Conservation (phyloP, 2,888 invertebrate species). For the Oscheius onirici region DNA sequence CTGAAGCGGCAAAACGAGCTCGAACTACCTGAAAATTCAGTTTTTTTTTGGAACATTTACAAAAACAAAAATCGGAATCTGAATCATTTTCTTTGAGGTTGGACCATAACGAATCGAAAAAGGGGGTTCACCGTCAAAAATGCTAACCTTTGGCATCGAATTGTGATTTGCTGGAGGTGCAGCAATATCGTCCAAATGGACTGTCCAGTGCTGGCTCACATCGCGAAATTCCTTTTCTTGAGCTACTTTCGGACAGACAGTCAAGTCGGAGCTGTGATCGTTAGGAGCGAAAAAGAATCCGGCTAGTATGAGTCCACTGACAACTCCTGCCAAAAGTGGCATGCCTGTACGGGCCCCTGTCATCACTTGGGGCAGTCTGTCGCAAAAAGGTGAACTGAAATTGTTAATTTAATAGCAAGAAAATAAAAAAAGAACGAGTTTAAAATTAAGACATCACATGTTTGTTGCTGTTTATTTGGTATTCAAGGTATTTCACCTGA, state of each 20-base stretch:
- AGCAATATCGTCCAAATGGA: slow-evolving; percentile 33
- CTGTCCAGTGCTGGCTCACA: slow-evolving; percentile 35
- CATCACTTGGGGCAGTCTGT: slow-evolving; percentile 32
- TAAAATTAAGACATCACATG: not conserved
- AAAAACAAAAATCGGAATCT: not conserved
- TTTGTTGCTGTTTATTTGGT: no score
- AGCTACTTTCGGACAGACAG: slow-evolving; percentile 1
- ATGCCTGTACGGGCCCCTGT: slow-evolving; percentile 59
- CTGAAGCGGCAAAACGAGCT: slow-evolving; percentile 92
- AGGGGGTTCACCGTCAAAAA: no score
- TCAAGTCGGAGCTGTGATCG: not conserved
- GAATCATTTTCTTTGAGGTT: no score
- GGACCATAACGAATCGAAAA: no score
- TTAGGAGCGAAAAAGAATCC: slow-evolving; percentile 39
- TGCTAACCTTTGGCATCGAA: slow-evolving; percentile 17
- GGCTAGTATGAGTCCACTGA: slow-evolving; percentile 45
- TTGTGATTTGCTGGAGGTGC: slow-evolving; percentile 16
- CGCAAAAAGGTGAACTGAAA: no score
- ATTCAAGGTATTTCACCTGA: no score
- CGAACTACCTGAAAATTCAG: slow-evolving; percentile 73
- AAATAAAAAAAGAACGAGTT: not conserved
- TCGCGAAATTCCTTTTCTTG: slow-evolving; percentile 38
- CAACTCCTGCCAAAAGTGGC: slow-evolving; percentile 55
- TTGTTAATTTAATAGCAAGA: no score
- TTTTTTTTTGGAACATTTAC: slow-evolving; percentile 1